These are phyloP conservation scores for Rhyacophila brunnea DNA, from an alignment of 1,140 invertebrate species.

Conservation along the genomic window DNA sequence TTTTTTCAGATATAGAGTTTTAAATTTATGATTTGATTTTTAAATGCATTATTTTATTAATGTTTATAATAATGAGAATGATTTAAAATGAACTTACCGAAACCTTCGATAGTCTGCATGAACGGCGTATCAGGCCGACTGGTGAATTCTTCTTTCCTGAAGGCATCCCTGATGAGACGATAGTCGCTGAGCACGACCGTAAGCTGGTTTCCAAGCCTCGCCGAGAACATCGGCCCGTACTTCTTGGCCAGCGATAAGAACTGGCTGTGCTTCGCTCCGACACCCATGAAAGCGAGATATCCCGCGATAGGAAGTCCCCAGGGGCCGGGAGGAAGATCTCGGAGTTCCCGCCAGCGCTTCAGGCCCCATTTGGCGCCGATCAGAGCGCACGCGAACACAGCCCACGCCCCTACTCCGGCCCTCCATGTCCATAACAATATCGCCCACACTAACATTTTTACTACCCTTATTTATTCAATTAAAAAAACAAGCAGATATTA, in stretches of 20 bases:
- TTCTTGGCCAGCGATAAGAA: conserved; percentile 71
- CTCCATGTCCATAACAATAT: conserved; percentile 34
- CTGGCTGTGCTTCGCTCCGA: conserved; percentile 71
- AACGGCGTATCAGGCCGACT: conserved; percentile 81
- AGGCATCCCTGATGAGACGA: conserved; percentile 78
- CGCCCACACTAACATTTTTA: conserved; percentile 36
- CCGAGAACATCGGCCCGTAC: conserved; percentile 81
- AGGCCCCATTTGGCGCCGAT: conserved; percentile 57
- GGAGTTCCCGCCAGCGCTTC: conserved; percentile 51
- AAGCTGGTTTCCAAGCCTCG: conserved; percentile 74
- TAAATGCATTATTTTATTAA: no score
- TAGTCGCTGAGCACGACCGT: conserved; percentile 85
- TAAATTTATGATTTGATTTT: no score
- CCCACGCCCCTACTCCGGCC: conserved; percentile 44
- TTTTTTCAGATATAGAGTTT: no score
- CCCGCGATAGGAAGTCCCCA: conserved; percentile 81
- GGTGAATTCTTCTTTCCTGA: conserved; percentile 80
- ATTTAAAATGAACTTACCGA: conserved; percentile 72
- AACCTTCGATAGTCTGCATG: conserved; percentile 82
- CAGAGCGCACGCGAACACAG: conserved; percentile 53
- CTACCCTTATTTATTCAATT: not conserved
- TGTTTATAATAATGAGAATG: no score
- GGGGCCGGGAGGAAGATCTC: conserved; percentile 77
- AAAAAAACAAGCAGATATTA: conserved; percentile 2
- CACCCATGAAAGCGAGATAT: conserved; percentile 76